Base-by-base conservation (phyloP, 1,140 invertebrate species). In the Drosophila guanche region DNA sequence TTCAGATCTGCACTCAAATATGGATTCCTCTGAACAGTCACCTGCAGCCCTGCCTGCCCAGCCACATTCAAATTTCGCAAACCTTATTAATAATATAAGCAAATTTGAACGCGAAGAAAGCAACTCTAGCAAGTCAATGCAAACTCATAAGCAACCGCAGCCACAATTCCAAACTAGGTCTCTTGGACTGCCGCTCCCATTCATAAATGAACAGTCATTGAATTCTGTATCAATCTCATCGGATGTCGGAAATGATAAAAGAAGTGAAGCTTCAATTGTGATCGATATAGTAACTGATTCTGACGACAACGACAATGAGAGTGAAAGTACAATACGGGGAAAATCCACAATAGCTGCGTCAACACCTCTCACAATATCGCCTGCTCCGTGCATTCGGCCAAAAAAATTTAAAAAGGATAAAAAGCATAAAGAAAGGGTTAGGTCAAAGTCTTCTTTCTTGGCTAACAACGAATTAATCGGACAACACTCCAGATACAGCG, bases 211-310 rank as follows among this genome's bases (percentile, higher is more conserved):
- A 5, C 66, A 70, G 8, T 80, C 83, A 1, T 43, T 61, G 2
- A 81, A 76, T 57, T 76, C 74, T 2, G 52, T 63, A 22, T 77
- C 76, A 3, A 76, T 50, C 33, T 55, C 41, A 33, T 80, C 90
- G 57, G 59, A 84, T 47, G 25, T 23, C 6, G 83, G 86, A 45
- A 92, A 91, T 48, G 81, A 90, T 12, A 80, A 71, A 40, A 54
- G 53, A n/a, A 59, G 73, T 25, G 62, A 77, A 27, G 47, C 58
- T 7, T 57, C 83, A 5, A 85, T 89, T 66, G 68, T 90, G 3
- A 90, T 90, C 55, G 79, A 90, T 54, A 86, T 90, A 45, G 89
- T 75, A 5, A 84, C 89, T 0, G 90, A 90, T 68, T 90, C 89
- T 12, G 74, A 89, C 72, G 88, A 90, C 4, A 80, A 72, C 48